Conservation (phyloP, 2,113 vertebrate genomes). For the Nicator chloris region DNA sequence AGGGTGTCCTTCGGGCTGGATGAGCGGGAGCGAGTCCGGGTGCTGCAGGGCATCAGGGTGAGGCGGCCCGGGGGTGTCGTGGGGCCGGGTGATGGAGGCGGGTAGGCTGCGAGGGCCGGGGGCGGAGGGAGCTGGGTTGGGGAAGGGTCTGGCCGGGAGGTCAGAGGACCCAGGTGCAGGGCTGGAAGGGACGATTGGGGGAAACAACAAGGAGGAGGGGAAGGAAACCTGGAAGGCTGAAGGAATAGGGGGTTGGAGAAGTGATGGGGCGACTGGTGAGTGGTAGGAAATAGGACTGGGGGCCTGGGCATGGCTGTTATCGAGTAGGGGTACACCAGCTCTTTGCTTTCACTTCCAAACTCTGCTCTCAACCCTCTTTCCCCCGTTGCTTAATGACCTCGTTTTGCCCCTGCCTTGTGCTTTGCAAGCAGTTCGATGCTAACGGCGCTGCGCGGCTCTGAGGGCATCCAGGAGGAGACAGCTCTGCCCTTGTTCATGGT, state of each 20-base stretch:
- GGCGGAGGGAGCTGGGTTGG: neutral
- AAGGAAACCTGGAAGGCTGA: neutral
- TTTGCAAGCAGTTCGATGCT: neutral
- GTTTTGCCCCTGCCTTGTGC: neutral
- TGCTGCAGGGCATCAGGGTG: constrained; percentile 92
- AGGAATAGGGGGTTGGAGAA: neutral
- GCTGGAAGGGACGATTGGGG: neutral
- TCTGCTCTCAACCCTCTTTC: rapidly evolving
- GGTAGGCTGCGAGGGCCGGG: neutral
- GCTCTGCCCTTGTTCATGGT: rapidly evolving
- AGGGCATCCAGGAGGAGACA: neutral
- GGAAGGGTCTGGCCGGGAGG: neutral
- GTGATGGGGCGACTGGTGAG: neutral
- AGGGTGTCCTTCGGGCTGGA: constrained; percentile 88
- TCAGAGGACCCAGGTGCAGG: neutral
- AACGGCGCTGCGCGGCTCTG: neutral
- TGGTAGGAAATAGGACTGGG: neutral
- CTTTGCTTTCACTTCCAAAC: neutral
- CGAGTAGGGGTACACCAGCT: neutral
- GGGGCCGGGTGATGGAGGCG: neutral
- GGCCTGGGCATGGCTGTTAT: neutral
- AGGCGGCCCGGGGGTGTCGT: neutral
- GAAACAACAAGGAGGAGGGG: neutral
- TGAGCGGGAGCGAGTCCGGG: constrained; percentile 87
- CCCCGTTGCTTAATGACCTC: rapidly evolving